Percentiles rank a stretch among this genome's conserved stretches.
Conservation (phyloP, 1,140 invertebrate genomes). For the Paralvinella palmiformis region DNA sequence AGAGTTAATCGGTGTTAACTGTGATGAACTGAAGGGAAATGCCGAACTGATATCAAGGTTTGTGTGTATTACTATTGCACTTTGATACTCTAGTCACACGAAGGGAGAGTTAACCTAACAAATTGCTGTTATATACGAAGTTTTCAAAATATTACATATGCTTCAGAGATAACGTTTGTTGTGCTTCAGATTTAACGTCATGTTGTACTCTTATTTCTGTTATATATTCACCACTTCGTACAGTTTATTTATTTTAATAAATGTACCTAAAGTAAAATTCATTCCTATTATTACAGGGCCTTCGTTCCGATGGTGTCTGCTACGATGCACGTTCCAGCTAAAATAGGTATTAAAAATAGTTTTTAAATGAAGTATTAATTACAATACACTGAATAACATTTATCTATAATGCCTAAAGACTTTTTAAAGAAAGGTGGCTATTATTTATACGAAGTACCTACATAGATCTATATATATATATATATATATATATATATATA, state of each 20-base stretch:
- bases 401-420: neutral
- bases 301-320: slow-evolving; percentile 70
- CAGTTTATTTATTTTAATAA: no score
- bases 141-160: no score
- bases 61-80: no score
- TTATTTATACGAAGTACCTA: neutral
- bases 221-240: no score
- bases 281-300: slow-evolving; percentile 55
- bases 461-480: no score
- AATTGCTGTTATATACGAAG: no score
- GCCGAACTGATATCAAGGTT: slow-evolving; percentile 14
- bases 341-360: slow-evolving; percentile 62
- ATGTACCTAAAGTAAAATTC: no score
- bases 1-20: slow-evolving; percentile 60
- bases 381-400: neutral
- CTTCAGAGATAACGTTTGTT: no score
- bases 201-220: no score
- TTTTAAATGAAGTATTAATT: neutral
- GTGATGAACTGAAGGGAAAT: slow-evolving; percentile 8
- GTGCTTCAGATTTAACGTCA: no score
- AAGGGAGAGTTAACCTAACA: no score
- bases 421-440: neutral
- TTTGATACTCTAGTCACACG: no score
- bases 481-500: neutral
- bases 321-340: slow-evolving; percentile 83